These are phyloP conservation scores for Ataeniobius toweri DNA, from an alignment of 2,797 vertebrate genomes.

Conservation along the genomic window DNA sequence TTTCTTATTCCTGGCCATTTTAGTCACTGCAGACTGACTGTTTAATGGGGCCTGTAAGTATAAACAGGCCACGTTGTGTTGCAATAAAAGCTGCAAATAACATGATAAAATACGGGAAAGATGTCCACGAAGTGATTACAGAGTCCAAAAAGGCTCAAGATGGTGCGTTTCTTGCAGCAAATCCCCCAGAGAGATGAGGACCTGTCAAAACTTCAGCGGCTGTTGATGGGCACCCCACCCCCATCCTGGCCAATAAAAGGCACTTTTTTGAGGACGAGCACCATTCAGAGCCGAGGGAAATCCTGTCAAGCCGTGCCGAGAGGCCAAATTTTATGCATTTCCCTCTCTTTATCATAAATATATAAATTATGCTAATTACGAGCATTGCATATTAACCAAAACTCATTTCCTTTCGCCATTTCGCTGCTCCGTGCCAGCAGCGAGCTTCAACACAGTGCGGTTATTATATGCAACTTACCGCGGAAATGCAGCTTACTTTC, in stretches of 20 bases:
- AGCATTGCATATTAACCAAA: conserved; percentile 97
- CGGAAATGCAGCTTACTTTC: conserved; percentile 71
- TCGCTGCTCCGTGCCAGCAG: conserved; percentile 57
- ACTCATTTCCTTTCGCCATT: conserved; percentile 82
- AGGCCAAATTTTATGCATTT: conserved; percentile 78
- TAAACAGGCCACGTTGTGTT: conserved; percentile 61
- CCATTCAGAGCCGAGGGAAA: conserved; percentile 48
- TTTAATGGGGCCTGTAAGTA: conserved; percentile 60
- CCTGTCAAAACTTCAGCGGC: conserved; percentile 80
- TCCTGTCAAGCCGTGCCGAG: conserved; percentile 58
- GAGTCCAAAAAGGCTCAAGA: conserved; percentile 9
- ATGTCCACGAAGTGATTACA: conserved; percentile 14
- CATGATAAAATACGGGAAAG: conserved; percentile 16
- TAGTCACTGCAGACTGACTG: conserved; percentile 60
- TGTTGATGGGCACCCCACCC: conserved; percentile 72
- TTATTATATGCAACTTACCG: conserved; percentile 79
- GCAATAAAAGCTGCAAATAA: conserved; percentile 35
- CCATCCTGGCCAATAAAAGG: conserved; percentile 75
- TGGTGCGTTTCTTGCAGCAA: conserved; percentile 47
- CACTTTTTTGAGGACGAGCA: conserved; percentile 66
- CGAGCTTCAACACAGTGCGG: conserved; percentile 42
- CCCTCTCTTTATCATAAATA: conserved; percentile 98
- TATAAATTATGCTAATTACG: conserved; percentile 99
- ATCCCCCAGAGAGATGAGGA: conserved; percentile 57
- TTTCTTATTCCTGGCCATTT: conserved; percentile 49